Evolutionary conservation across 92 coral and sea anemone genomes (phyloP).

Genomic region (Palythoa grandis): DNA sequence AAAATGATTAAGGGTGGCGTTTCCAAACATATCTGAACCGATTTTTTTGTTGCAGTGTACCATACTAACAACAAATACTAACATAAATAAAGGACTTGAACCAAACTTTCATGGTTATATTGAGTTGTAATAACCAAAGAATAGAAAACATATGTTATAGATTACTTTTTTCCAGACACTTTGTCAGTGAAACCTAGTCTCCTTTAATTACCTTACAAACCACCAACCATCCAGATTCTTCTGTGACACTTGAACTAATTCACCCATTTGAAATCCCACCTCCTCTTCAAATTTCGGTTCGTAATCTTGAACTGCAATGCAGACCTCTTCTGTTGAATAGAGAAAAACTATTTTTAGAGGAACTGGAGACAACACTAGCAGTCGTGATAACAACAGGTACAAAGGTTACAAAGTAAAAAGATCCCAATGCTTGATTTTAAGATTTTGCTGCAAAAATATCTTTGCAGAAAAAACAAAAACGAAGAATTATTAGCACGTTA

Average conservation of each 20-base stretch:
- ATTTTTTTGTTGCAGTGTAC: too few relatives aligned
- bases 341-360: background rate
- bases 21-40: too few relatives aligned
- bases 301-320: conserved; percentile 72
- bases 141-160: too few relatives aligned
- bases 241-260: conserved; percentile 79
- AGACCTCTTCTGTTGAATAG: conserved; percentile 74
- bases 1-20: too few relatives aligned
- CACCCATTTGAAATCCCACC: conserved; percentile 79
- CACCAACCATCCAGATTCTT: conserved; percentile 98
- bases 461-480: too few relatives aligned
- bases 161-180: background rate
- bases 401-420: too few relatives aligned
- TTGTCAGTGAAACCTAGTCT: background rate
- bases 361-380: too few relatives aligned
- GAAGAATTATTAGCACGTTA: too few relatives aligned
- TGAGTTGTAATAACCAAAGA: background rate
- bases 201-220: conserved; percentile 66
- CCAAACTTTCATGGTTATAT: background rate
- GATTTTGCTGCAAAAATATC: too few relatives aligned
- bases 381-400: too few relatives aligned
- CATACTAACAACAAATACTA: too few relatives aligned
- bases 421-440: too few relatives aligned
- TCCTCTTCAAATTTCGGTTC: conserved; percentile 83
- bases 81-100: background rate